phyloP scores from a whole-genome alignment of 1,140 invertebrate genomes.

The Ruditapes philippinarum region DNA sequence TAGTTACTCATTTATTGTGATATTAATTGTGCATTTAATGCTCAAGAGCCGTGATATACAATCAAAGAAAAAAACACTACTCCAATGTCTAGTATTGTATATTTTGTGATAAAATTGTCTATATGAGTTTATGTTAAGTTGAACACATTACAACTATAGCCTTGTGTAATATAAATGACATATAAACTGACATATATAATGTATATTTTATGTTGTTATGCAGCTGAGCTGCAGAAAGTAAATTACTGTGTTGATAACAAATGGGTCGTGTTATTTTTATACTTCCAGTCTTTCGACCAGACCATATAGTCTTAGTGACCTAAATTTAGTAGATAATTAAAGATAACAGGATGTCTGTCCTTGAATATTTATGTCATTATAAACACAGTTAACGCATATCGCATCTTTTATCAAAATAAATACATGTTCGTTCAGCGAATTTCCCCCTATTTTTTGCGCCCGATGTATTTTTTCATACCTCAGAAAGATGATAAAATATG shows the following conservation, averaged over 20 bases:
- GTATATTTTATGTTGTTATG: neutral
- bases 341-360: too few species aligned
- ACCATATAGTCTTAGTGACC: neutral
- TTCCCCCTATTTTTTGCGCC: too few species aligned
- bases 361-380: too few species aligned
- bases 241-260: neutral
- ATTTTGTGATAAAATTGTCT: neutral
- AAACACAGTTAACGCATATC: too few species aligned
- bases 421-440: too few species aligned
- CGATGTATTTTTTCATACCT: too few species aligned
- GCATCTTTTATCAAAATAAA: too few species aligned
- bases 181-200: neutral
- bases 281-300: neutral
- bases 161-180: too few species aligned
- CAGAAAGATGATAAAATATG: too few species aligned
- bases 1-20: slow-evolving; percentile 1
- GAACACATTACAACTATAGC: neutral
- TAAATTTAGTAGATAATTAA: neutral
- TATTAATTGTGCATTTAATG: neutral
- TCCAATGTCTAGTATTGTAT: neutral
- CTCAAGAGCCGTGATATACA: neutral
- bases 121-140: too few species aligned
- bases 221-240: neutral
- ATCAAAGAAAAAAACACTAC: neutral
- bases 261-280: neutral